Base-by-base conservation (phyloP, 1,140 invertebrate genomes). In the Papilio polytes region DNA sequence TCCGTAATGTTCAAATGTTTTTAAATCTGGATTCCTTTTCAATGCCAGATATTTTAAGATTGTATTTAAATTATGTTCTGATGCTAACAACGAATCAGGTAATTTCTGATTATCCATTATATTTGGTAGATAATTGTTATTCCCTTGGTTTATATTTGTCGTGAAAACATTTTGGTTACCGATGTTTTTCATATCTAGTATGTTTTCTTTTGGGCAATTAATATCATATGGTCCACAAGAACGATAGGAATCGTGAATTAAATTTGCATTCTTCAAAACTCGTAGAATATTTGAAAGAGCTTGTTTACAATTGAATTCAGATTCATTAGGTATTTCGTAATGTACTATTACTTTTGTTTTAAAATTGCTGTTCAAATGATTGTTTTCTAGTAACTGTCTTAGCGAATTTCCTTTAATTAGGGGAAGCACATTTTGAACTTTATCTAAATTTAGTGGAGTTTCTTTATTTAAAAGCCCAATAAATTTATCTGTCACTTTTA, bases 311-410 rank as follows among this genome's bases (percentile, higher is more conserved):
- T 22, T 78, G 6, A 66, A 13, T 3, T 78, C 56, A 20, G 22
- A 3, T 36, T 63, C 56, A 26, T 63, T 66, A 1, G 77, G 77
- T 41, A 78, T 31, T 46, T 78, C 77, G 22, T 78, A 78, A 44
- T 78, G 15, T 66, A 78, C 56, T 44, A 41, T 44, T 20, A 78
- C 44, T 31, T 78, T 78, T 20, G 77, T 78, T 63, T 63, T 78
- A 13, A 26, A 22, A 12, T 78, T 78, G 4, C n/a, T 31, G 3
- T 66, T 59, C 10, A 78, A 63, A 15, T 78, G 13, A 44, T 51
- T 46, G 20, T 66, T 63, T 20, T 66, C 46, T 15, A 78, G 6
- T 48, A 78, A 46, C n/a, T 78, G n/a, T 66, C 41, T 78, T 7
- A 78, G 22, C 1, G 56, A 44, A 44, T 78, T 66, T 2, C 20